Conservation (phyloP, 2,888 invertebrate genomes). For the Odontothrips loti region DNA sequence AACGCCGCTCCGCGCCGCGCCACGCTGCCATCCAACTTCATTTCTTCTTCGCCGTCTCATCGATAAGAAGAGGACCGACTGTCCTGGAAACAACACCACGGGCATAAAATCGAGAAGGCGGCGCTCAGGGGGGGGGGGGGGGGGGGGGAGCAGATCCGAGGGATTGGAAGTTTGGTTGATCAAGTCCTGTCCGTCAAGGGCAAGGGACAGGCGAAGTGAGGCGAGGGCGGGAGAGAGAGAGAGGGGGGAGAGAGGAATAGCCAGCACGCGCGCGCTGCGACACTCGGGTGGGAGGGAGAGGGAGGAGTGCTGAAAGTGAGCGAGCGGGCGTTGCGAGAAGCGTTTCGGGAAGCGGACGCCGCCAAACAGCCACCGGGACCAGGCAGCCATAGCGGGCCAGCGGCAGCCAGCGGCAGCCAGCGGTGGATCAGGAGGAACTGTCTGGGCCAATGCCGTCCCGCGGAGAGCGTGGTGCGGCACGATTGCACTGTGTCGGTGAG, state of each 20-base stretch:
- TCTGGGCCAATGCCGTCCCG: too few relatives aligned
- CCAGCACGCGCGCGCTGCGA: not conserved
- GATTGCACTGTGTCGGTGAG: too few relatives aligned
- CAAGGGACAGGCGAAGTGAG: not conserved
- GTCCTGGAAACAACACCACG: constrained; percentile 24
- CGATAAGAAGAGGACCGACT: not conserved
- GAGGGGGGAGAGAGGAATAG: not conserved
- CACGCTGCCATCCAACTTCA: constrained; percentile 9
- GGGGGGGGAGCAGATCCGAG: not conserved
- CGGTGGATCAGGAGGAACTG: too few relatives aligned
- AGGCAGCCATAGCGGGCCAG: too few relatives aligned
- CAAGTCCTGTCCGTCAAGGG: not conserved
- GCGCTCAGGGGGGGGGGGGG: not conserved
- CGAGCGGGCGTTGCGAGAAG: too few relatives aligned
- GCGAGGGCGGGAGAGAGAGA: not conserved
- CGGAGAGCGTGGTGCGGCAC: too few relatives aligned
- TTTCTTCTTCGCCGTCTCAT: not conserved
- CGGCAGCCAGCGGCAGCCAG: too few relatives aligned
- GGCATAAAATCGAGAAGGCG: not conserved
- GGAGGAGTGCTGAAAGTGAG: not conserved
- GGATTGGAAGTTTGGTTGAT: not conserved
- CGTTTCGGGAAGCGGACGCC: too few relatives aligned
- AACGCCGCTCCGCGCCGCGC: not conserved
- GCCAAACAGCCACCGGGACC: too few relatives aligned
- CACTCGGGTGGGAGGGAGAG: not conserved